Evolutionary conservation across 1,140 invertebrate species (phyloP).

Genomic region (Lethocerus indicus): DNA sequence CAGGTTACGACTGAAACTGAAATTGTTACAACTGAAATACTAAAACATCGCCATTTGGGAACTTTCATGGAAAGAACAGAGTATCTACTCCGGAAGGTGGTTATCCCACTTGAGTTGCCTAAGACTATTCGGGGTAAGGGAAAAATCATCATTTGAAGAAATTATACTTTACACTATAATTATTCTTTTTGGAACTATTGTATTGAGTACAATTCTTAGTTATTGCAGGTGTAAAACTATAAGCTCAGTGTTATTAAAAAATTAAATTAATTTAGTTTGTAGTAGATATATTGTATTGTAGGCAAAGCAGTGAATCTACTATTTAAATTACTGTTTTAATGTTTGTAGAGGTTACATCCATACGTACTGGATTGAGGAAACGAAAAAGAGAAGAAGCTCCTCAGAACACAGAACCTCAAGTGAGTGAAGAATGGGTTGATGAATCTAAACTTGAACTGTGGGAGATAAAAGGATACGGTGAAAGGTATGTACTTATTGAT

Average conservation of each 20-base stretch:
- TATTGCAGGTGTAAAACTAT: too few relatives aligned
- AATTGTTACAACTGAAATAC: slow-evolving; percentile 80
- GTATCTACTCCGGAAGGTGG: slow-evolving; percentile 75
- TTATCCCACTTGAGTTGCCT: slow-evolving; percentile 86
- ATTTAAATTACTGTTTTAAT: neutral
- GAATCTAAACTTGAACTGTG: slow-evolving; percentile 91
- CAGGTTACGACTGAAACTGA: slow-evolving; percentile 93
- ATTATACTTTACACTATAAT: neutral
- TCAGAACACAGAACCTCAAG: slow-evolving; percentile 75
- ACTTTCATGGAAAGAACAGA: slow-evolving; percentile 78
- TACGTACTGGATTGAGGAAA: slow-evolving; percentile 81
- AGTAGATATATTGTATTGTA: neutral
- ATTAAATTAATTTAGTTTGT: neutral
- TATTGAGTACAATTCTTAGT: too few relatives aligned
- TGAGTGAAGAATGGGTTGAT: slow-evolving; percentile 87
- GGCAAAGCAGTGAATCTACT: neutral
- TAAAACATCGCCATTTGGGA: slow-evolving; percentile 78
- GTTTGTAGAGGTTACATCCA: slow-evolving; percentile 71
- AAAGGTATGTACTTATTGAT: slow-evolving; percentile 25
- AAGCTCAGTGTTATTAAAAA: too few relatives aligned
- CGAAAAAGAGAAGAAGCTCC: slow-evolving; percentile 78
- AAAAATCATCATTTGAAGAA: slow-evolving; percentile 11
- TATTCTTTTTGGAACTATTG: neutral
- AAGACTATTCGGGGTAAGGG: slow-evolving; percentile 76
- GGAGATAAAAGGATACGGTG: slow-evolving; percentile 93